Evolutionary conservation across 1,140 invertebrate species (phyloP).

Genomic region (Drosophila ogumai): DNA sequence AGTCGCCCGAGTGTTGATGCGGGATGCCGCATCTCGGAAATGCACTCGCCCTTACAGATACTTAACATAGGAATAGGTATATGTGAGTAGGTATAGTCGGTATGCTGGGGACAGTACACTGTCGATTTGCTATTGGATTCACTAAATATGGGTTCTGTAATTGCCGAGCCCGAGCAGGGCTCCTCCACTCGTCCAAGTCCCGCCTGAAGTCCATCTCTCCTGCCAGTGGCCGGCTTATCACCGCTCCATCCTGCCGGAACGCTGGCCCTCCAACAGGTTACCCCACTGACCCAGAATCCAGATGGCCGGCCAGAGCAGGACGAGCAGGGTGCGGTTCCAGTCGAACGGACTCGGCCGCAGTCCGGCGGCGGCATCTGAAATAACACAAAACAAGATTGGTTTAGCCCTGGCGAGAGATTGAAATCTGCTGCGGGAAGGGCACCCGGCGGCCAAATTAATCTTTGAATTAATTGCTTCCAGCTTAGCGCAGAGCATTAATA

Average conservation of each 20-base stretch:
- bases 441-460: constrained; percentile 82
- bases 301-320: constrained; percentile 17
- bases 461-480: constrained; percentile 82
- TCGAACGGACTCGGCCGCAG: constrained; percentile 19
- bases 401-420: constrained; percentile 51
- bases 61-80: constrained; percentile 55
- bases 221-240: constrained; percentile 41
- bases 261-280: constrained; percentile 17
- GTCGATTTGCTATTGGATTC: constrained; percentile 59
- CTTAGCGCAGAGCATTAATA: constrained; percentile 83
- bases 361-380: constrained; percentile 53
- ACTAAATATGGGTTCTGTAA: constrained; percentile 55
- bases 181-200: constrained; percentile 6
- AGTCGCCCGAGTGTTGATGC: not conserved
- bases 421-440: constrained; percentile 54
- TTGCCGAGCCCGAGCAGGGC: constrained; percentile 29
- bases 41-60: constrained; percentile 61
- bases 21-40: constrained; percentile 21
- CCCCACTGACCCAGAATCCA: constrained; percentile 16
- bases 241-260: constrained; percentile 19
- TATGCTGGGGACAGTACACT: constrained; percentile 42
- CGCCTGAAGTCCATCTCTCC: constrained; percentile 45
- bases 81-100: constrained; percentile 45
- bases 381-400: constrained; percentile 19
- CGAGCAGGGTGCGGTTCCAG: constrained; percentile 16